Percentiles rank a stretch among this genome's conserved stretches.
phyloP scores from a whole-genome alignment of 2,113 vertebrate genomes.

The Theropithecus gelada region DNA sequence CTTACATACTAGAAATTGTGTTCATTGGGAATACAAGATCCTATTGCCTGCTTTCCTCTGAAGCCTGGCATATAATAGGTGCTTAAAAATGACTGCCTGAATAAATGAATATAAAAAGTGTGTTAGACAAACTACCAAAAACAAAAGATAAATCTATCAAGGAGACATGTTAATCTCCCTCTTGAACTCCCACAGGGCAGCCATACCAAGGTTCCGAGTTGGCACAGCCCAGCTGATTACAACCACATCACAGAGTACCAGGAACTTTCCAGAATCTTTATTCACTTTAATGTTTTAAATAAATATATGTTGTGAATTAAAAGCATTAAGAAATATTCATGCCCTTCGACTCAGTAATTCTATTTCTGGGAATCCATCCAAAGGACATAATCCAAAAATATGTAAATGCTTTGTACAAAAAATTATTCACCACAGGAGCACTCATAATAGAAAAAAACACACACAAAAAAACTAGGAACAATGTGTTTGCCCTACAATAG shows the following conservation, averaged over 20 bases:
- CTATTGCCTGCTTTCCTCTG: background rate
- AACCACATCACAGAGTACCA: background rate
- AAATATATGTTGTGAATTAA: slow-evolving; percentile 72
- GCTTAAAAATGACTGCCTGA: background rate
- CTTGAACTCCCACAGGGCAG: background rate
- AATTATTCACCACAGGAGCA: slow-evolving; percentile 58
- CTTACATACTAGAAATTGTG: background rate
- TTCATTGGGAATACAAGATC: background rate
- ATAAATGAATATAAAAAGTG: background rate
- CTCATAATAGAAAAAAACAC: background rate
- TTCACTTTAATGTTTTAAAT: slow-evolving; percentile 66
- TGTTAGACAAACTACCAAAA: background rate
- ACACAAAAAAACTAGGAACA: background rate
- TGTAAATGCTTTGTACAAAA: slow-evolving; percentile 69
- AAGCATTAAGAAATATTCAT: slow-evolving; percentile 76
- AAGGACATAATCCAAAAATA: slow-evolving; percentile 77
- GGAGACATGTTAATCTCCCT: background rate
- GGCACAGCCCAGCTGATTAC: background rate
- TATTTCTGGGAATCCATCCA: slow-evolving; percentile 77
- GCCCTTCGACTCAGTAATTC: slow-evolving; percentile 76
- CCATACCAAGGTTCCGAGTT: background rate
- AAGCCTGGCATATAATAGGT: background rate
- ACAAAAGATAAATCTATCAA: background rate
- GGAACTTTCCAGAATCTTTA: slow-evolving; percentile 56
- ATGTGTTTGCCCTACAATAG: background rate